Evolutionary conservation across 2,888 invertebrate genomes (phyloP).

Genomic region (Sminthurides aquaticus): DNA sequence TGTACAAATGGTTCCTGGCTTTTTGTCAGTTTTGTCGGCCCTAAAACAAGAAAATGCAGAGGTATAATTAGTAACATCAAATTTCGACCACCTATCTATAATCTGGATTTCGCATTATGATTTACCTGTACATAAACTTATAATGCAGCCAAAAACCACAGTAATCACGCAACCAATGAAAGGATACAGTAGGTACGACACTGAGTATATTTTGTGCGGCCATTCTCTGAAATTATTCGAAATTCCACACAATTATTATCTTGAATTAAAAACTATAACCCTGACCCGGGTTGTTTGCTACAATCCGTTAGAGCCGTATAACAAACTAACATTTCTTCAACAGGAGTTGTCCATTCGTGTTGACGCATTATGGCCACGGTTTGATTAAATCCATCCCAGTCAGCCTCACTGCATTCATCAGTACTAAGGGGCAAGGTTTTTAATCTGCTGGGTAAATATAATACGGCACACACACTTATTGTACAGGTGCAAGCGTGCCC

Average conservation of each 20-base stretch:
- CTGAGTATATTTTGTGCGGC: slow-evolving; percentile 37
- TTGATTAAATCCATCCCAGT: slow-evolving; percentile 17
- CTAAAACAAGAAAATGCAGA: slow-evolving; percentile 18
- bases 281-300: background rate
- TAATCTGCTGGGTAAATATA: slow-evolving; percentile 28
- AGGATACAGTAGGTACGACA: slow-evolving; percentile 38
- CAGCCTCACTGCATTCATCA: slow-evolving; percentile 31
- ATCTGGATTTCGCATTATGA: too few relatives aligned
- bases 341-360: slow-evolving; percentile 6
- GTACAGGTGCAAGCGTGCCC: slow-evolving; percentile 55
- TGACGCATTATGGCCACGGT: slow-evolving; percentile 18
- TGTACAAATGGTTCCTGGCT: slow-evolving; percentile 38
- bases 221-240: slow-evolving; percentile 31
- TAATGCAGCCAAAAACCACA: slow-evolving; percentile 30
- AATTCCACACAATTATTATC: too few relatives aligned
- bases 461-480: slow-evolving; percentile 31
- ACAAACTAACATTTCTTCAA: slow-evolving; percentile 18
- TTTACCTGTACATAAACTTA: slow-evolving; percentile 35
- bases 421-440: slow-evolving; percentile 30
- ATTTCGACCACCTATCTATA: background rate
- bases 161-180: slow-evolving; percentile 28
- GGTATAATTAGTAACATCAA: background rate
- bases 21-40: slow-evolving; percentile 33
- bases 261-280: background rate
- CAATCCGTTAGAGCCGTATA: background rate